These are phyloP conservation scores for Callithrix jacchus DNA, from an alignment of 2,113 vertebrate species.

Conservation along the genomic window DNA sequence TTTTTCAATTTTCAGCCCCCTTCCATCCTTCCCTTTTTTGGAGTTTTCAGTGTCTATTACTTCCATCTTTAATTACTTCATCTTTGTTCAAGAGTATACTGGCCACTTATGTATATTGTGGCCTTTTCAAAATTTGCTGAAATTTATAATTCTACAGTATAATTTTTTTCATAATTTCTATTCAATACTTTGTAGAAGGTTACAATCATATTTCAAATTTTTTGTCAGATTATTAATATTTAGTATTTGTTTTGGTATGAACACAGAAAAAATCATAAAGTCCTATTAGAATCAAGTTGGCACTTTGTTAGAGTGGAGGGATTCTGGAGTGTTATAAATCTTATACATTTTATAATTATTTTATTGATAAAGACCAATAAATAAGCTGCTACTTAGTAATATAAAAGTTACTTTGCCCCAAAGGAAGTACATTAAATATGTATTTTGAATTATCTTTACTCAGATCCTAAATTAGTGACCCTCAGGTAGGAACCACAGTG, in stretches of 20 bases:
- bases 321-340: background rate
- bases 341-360: background rate
- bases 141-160: background rate
- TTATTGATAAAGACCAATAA: background rate
- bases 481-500: background rate
- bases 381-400: background rate
- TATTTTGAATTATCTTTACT: background rate
- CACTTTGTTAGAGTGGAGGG: background rate
- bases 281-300: background rate
- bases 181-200: background rate
- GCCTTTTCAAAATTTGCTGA: background rate
- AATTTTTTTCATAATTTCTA: background rate
- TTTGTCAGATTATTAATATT: background rate
- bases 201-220: background rate
- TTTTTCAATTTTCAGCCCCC: too few relatives aligned
- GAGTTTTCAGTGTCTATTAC: too few relatives aligned
- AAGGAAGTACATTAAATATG: background rate
- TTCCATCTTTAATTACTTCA: too few relatives aligned
- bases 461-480: background rate
- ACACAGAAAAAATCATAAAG: background rate
- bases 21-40: too few relatives aligned
- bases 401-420: slow-evolving; percentile 27
- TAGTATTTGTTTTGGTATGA: background rate
- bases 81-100: background rate
- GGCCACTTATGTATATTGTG: background rate